A percentile compares a stretch with the other conserved stretches of the same genome.
phyloP scores from a whole-genome alignment of 1,140 invertebrate genomes.

The Centruroides sculpturatus region DNA sequence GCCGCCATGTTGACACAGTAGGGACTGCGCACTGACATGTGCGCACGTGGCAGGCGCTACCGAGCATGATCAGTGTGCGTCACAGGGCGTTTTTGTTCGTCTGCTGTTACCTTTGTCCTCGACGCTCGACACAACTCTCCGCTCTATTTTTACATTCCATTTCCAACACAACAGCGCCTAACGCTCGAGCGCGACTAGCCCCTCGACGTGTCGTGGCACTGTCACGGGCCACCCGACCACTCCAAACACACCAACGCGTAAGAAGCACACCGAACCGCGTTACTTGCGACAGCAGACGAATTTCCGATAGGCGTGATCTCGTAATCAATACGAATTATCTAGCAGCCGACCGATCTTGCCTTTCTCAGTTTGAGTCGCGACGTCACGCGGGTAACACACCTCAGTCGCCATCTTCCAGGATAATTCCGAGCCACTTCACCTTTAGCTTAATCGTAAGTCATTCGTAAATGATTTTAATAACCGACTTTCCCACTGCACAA shows the following conservation, averaged over 20 bases:
- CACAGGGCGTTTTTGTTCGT: no score
- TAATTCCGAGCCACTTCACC: no score
- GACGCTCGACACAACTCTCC: background rate
- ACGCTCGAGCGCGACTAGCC: background rate
- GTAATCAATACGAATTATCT: slow-evolving; percentile 12
- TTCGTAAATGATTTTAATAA: no score
- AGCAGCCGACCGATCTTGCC: no score
- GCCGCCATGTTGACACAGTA: slow-evolving; percentile 25
- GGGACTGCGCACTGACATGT: background rate
- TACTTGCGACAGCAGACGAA: slow-evolving; percentile 16
- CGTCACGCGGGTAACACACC: no score
- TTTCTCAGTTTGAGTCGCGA: no score
- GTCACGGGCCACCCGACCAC: background rate
- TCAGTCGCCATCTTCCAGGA: no score
- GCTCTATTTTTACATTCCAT: background rate
- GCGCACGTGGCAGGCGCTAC: background rate
- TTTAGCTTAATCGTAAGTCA: no score
- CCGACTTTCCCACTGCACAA: no score
- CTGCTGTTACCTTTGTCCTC: background rate
- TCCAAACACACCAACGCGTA: background rate
- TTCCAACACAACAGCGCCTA: background rate
- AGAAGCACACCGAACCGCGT: background rate
- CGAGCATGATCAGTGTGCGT: no score
- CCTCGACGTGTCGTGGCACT: background rate
- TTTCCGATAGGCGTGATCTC: slow-evolving; percentile 19